Percentiles rank a stretch among this genome's conserved stretches.
Evolutionary conservation across 2,113 vertebrate genomes (phyloP).

Genomic region (Fregata magnificens): DNA sequence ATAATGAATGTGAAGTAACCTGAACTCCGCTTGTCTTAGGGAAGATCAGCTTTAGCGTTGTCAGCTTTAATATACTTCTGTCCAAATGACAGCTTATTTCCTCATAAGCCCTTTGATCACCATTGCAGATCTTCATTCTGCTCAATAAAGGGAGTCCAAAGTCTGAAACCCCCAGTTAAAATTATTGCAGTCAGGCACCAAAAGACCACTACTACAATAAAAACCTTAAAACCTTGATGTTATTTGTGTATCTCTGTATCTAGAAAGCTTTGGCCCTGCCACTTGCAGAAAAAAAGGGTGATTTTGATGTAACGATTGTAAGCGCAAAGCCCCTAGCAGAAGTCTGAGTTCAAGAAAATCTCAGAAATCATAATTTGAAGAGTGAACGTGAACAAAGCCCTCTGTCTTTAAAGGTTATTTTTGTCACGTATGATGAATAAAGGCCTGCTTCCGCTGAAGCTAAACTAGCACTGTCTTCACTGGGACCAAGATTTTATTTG

Average conservation of each 20-base stretch:
- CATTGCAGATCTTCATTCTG: constrained; percentile 65
- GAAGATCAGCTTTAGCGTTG: constrained; percentile 69
- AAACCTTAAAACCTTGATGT: constrained; percentile 27
- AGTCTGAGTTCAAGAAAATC: background rate
- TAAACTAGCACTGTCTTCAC: background rate
- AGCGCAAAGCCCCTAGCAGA: constrained; percentile 16
- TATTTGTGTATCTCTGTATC: constrained; percentile 68
- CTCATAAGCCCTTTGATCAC: constrained; percentile 71
- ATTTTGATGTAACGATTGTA: constrained; percentile 73
- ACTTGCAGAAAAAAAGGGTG: constrained; percentile 41
- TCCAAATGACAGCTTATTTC: constrained; percentile 71
- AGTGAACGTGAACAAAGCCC: background rate
- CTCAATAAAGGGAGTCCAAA: constrained; percentile 54
- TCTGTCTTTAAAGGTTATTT: constrained; percentile 37
- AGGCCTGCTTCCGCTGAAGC: background rate
- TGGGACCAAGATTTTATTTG: background rate
- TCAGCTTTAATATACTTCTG: constrained; percentile 75
- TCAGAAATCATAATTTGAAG: background rate
- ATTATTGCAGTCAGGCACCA: background rate
- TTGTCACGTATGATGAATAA: background rate
- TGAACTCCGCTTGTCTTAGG: constrained; percentile 75
- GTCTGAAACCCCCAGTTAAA: constrained; percentile 35
- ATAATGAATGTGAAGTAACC: constrained; percentile 72
- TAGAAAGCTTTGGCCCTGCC: constrained; percentile 72
- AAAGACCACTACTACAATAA: constrained; percentile 32